Base-by-base conservation (phyloP, 92 coral and sea anemone genomes). In the Palythoa caribaeorum region DNA sequence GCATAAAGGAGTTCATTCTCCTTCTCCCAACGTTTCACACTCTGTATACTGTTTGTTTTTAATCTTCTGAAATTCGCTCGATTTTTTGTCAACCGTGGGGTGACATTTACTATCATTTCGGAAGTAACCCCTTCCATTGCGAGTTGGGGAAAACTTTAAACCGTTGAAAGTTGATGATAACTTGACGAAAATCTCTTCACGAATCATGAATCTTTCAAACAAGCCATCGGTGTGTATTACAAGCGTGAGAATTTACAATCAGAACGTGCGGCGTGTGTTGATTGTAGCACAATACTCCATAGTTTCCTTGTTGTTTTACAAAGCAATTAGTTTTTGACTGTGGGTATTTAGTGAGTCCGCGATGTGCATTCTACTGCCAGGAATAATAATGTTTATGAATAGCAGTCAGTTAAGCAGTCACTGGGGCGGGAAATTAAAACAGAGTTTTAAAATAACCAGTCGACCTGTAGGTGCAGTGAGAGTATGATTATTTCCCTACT, bases 1-100 rank as follows among this genome's bases (percentile, higher is more conserved):
- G 99, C 99, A 84, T 93, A 97, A 20, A 97, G 94, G 15, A 97
- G 91, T 71, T 97, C 99, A 88, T 97, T 97, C 71, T 97, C 99
- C 79, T 97, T 97, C 84, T 97, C 99, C 99, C 99, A 97, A 52
- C 99, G 94, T 77, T 95, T 95, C 15, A 90, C 88, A 73, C 99
- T 96, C 62, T 94, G 97, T 63, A 97, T 90, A 63, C 99, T 97
- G 88, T 91, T 97, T 74, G 99, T 95, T 85, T 97, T 97, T 6
- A 97, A 91, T 39, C 99, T 88, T 87, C 98, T 90, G 83, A 97
- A 90, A 92, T 97, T 97, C 37, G 98, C 99, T 85, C 98, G 91
- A 88, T 95, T 95, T 81, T 68, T 81, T 65, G 86, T 68, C 74
- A 68, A 40, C 38, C 98, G 88, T 39, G 96, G 96, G 48, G 86